Conservation (phyloP, 2,113 vertebrate species). For the Telmatochromis sp. region DNA sequence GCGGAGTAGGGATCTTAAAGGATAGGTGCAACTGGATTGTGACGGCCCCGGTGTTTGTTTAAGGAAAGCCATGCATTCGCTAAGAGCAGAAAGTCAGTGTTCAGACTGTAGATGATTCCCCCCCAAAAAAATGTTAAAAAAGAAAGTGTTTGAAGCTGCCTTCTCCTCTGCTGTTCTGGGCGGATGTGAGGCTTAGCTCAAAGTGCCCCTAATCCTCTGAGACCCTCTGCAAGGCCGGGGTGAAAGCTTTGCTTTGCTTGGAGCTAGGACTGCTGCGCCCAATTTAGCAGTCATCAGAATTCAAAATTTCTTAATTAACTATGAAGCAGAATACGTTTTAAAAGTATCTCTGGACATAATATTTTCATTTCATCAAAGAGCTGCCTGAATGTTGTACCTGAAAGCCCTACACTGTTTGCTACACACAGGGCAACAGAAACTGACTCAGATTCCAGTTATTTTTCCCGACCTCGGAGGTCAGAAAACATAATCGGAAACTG, state of each 20-base stretch:
- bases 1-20: neutral
- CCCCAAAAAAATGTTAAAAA: neutral
- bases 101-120: neutral
- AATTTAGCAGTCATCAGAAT: neutral
- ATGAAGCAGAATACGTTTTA: neutral
- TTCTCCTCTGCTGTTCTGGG: slow-evolving; percentile 5
- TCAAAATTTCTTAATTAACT: neutral
- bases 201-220: slow-evolving; percentile 26
- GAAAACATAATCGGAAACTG: neutral
- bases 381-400: neutral
- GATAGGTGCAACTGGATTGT: neutral
- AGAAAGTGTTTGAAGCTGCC: slow-evolving; percentile 23
- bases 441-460: neutral
- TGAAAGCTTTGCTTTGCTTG: slow-evolving; percentile 2
- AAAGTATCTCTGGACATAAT: neutral
- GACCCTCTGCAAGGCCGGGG: neutral
- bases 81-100: neutral
- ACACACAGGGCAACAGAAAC: neutral
- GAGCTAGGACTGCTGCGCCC: neutral
- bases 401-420: neutral
- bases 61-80: neutral
- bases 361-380: neutral
- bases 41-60: neutral
- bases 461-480: neutral
- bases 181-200: slow-evolving; percentile 15